These are phyloP conservation scores for Hyppa rectilinea DNA, from an alignment of 2,888 invertebrate genomes.

Conservation along the genomic window DNA sequence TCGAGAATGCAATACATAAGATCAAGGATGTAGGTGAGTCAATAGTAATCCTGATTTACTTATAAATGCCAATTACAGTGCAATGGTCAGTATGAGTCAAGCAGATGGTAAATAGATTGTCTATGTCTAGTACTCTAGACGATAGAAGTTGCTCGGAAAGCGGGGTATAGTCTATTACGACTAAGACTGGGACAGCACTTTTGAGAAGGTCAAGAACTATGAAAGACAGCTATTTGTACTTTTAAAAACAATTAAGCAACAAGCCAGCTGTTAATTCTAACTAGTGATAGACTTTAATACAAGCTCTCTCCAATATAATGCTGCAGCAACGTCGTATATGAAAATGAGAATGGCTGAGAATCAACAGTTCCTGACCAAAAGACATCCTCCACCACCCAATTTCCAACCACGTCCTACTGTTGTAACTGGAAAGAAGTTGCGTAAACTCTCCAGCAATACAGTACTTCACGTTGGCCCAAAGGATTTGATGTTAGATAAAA, in stretches of 20 bases:
- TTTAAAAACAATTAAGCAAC: background rate
- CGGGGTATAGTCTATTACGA: too few relatives aligned
- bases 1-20: conserved; percentile 29
- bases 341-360: background rate
- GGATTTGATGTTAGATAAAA: background rate
- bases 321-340: background rate
- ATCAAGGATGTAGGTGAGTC: conserved; percentile 44
- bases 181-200: background rate
- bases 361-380: background rate
- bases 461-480: background rate
- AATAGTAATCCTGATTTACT: conserved; percentile 8
- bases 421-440: background rate
- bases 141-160: too few relatives aligned
- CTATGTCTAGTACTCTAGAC: background rate
- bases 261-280: too few relatives aligned
- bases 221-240: background rate
- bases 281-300: background rate
- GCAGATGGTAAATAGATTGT: background rate
- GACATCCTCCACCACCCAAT: background rate
- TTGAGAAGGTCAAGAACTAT: background rate
- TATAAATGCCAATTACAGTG: conserved; percentile 6
- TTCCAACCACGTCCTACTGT: background rate
- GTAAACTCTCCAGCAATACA: background rate
- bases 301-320: too few relatives aligned
- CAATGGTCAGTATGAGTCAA: conserved; percentile 7